Evolutionary conservation across 1,140 invertebrate genomes (phyloP), one percentile per base, ranked within the genome.

Genomic region (Alviniconcha marisindica): DNA sequence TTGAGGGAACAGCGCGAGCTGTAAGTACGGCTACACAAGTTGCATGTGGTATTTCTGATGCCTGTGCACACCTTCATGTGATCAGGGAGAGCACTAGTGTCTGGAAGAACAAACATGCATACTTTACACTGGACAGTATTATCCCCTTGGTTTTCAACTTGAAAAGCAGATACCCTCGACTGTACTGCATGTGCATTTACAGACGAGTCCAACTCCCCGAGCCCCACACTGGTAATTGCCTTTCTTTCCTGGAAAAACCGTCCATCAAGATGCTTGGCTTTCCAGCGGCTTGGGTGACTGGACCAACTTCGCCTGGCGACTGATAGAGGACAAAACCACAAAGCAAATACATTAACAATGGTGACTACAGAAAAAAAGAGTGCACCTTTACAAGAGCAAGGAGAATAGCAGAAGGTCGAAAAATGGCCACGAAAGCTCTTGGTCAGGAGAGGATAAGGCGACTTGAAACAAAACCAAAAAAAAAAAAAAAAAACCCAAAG

Each of bases 1-100:
- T 85, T 85, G 21, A 85, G 78, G 10, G 81, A 81, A 80, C 77
- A 83, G 54, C 82, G 78, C 12, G 82, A 78, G 51, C 84, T 85
- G 44, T 85, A 85, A 66, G 81, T 54, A 21, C 84, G 77, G 3
- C 63, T 48, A 44, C 78, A 80, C 7, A 80, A 44, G 44, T 80
- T 80, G 31, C 78, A 80, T 2, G 36, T 44, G 38, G 51, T 33
- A 21, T 80, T 80, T 40, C n/a, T 80, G 21, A 66, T 80, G 15
- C 78, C 78, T 33, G 33, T 12, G 38, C 80, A 81, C 15, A 36
- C 38, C 12, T 33, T 38, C 31, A 10, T 15, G 33, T 74, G 66
- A 28, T n/a, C 38, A 18, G 40, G 12, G 24, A 63, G 40, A 21
- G 33, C 33, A 15, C 38, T 24, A 40, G 51, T 24, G 21, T 77